These are phyloP conservation scores for Ciconia stormi DNA, from an alignment of 2,113 vertebrate species.

Conservation along the genomic window DNA sequence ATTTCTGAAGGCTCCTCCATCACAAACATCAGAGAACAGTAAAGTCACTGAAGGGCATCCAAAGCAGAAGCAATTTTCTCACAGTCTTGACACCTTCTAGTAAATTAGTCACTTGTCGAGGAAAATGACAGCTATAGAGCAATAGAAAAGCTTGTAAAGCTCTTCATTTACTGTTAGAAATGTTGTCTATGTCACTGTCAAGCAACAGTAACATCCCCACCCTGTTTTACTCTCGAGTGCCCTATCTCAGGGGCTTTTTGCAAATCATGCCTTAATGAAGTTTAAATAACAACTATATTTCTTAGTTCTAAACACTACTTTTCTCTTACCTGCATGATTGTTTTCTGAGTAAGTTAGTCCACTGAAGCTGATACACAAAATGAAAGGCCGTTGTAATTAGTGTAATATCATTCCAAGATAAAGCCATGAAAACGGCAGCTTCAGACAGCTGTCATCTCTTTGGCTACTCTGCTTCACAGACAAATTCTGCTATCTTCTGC, in stretches of 20 bases:
- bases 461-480: neutral
- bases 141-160: neutral
- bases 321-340: neutral
- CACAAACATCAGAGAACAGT: conserved; percentile 27
- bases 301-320: neutral
- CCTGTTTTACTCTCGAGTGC: neutral
- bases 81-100: conserved; percentile 9
- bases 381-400: conserved; percentile 8
- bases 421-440: neutral
- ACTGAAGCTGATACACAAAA: neutral
- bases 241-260: neutral
- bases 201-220: neutral
- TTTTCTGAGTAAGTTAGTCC: neutral
- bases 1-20: conserved; percentile 18
- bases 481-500: neutral
- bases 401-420: neutral
- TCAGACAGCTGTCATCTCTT: conserved; percentile 16
- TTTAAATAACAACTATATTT: neutral
- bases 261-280: neutral
- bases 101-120: conserved; percentile 37
- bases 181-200: neutral
- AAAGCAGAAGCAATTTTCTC: conserved; percentile 25
- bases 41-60: conserved; percentile 15
- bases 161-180: conserved; percentile 27
- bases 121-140: conserved; percentile 29